Conservation (phyloP, 2,797 vertebrate genomes). For the Mus caroli region DNA sequence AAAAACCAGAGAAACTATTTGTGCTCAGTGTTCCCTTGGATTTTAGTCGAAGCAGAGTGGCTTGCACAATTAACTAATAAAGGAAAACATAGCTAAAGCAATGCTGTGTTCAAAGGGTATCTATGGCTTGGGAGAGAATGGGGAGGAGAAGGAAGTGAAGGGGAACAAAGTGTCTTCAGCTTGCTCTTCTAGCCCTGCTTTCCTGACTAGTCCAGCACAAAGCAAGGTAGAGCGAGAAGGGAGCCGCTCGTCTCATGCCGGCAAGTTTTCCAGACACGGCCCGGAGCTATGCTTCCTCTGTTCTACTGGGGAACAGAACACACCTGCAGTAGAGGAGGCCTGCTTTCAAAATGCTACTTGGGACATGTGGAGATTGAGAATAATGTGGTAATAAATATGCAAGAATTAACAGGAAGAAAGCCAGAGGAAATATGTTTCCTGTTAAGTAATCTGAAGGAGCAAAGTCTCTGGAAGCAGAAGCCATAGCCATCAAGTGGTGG, state of each 20-base stretch:
- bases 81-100: neutral
- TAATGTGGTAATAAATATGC: neutral
- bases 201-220: neutral
- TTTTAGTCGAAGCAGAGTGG: conserved; percentile 5
- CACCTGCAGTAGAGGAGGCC: neutral
- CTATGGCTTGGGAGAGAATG: too few relatives aligned
- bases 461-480: neutral
- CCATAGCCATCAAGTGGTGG: neutral
- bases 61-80: neutral
- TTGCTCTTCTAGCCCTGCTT: neutral
- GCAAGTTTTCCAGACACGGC: too few relatives aligned
- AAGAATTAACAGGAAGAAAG: conserved; percentile 29
- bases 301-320: too few relatives aligned
- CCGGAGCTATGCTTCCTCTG: neutral
- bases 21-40: conserved; percentile 25
- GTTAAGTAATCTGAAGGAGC: neutral
- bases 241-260: rapidly evolving
- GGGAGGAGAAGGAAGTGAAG: neutral
- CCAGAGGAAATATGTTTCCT: neutral
- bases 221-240: neutral
- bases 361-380: neutral
- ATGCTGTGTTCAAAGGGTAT: neutral
- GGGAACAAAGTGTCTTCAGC: neutral
- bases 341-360: neutral
- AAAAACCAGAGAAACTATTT: conserved; percentile 23